phyloP scores from a whole-genome alignment of 2,888 invertebrate genomes.

The Drosophila putrida region DNA sequence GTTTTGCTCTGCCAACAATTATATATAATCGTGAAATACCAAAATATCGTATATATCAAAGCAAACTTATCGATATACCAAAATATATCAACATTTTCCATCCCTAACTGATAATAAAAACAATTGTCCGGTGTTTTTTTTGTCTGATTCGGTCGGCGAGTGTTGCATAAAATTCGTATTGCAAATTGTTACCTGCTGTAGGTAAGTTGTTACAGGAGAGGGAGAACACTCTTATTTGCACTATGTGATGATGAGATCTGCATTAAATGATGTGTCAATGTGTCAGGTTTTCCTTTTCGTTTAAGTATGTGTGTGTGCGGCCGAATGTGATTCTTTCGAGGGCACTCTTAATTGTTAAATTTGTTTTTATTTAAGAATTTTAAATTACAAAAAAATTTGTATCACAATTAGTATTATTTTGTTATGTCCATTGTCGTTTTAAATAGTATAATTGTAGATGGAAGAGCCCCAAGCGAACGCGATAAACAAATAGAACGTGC shows the following conservation, averaged over 20 bases:
- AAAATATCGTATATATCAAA: no score
- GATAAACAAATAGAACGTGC: conserved; percentile 26
- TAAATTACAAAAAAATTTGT: conserved; percentile 77
- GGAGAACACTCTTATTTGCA: neutral
- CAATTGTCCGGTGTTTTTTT: neutral
- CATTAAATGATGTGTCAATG: neutral
- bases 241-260: neutral
- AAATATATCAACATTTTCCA: neutral
- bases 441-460: conserved; percentile 55
- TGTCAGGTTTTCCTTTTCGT: neutral
- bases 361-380: conserved; percentile 67
- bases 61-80: no score
- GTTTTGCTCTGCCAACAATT: no score
- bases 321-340: neutral
- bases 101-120: conserved; percentile 39
- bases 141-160: conserved; percentile 10
- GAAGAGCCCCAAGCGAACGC: conserved; percentile 36
- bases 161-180: conserved; percentile 48
- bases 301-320: neutral
- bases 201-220: conserved; percentile 17
- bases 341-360: conserved; percentile 3
- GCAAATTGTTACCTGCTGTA: conserved; percentile 7
- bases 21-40: no score
- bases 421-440: conserved; percentile 63
- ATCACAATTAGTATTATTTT: conserved; percentile 79